Percentiles rank a stretch among this genome's conserved stretches.
phyloP scores from a whole-genome alignment of 2,797 vertebrate species.

The Aplochiton taeniatus region DNA sequence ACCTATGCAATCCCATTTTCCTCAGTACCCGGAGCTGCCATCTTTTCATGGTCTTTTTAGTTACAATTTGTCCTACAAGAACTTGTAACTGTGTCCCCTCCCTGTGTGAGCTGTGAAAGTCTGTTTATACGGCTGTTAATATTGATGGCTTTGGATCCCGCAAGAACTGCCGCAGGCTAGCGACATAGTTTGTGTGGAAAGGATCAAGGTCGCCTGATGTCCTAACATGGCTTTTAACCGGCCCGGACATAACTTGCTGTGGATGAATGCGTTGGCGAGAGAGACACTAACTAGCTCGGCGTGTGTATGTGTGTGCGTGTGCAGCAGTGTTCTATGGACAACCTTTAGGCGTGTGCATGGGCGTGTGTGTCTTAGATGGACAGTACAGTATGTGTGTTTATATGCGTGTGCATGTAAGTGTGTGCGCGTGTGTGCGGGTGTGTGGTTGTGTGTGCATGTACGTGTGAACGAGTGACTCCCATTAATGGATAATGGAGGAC shows the following conservation, averaged over 20 bases:
- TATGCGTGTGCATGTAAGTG: background rate
- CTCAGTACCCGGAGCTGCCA: no score
- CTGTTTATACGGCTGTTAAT: background rate
- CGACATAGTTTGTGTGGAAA: background rate
- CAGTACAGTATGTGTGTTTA: constrained; percentile 17
- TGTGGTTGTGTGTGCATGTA: background rate
- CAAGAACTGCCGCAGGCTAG: no score
- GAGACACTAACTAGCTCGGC: no score
- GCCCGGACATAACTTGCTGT: no score
- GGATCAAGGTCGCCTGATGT: constrained; percentile 29
- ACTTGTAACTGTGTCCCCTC: background rate
- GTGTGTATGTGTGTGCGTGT: background rate
- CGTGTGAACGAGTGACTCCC: background rate
- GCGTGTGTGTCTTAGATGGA: background rate
- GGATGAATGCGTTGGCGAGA: no score
- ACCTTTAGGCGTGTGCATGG: background rate
- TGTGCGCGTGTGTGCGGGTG: background rate
- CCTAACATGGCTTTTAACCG: no score
- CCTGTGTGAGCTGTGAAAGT: background rate
- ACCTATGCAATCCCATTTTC: no score
- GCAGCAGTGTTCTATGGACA: background rate
- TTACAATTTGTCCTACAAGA: no score
- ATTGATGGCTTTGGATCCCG: background rate
- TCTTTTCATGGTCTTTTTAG: no score
- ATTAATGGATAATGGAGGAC: constrained; percentile 23